Evolutionary conservation across 2,797 vertebrate genomes (phyloP).

Genomic region (Cyprinodon diabolis): DNA sequence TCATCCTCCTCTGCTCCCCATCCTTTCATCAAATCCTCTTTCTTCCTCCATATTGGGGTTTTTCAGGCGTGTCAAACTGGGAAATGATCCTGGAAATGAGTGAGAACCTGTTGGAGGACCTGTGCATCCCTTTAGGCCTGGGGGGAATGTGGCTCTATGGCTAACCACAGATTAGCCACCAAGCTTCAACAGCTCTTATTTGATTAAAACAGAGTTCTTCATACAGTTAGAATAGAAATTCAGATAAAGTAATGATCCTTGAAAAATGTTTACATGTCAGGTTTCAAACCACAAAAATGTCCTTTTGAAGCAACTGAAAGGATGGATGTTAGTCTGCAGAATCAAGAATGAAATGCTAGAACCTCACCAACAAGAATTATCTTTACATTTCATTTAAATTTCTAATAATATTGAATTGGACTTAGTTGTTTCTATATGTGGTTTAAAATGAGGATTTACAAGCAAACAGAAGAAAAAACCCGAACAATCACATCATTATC

Average conservation of each 20-base stretch:
- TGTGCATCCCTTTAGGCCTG: background rate
- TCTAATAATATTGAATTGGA: background rate
- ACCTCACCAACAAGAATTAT: background rate
- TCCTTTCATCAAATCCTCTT: too few species aligned
- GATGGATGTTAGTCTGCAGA: background rate
- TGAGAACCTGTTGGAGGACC: background rate
- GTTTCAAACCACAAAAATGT: background rate
- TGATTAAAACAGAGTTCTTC: background rate
- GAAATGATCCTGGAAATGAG: background rate
- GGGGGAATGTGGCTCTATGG: background rate
- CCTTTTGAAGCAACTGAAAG: background rate
- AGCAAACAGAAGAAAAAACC: constrained; percentile 49
- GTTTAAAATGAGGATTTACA: constrained; percentile 53
- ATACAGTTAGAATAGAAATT: background rate
- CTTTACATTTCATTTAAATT: background rate
- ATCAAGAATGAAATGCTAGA: background rate
- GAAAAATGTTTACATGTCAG: background rate
- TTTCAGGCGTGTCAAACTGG: background rate
- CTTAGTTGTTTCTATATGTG: constrained; percentile 58
- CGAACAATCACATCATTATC: constrained; percentile 46
- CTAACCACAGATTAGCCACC: background rate
- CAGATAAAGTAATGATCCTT: background rate
- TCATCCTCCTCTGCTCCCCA: too few species aligned
- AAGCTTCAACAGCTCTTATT: background rate
- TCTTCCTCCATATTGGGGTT: too few species aligned